Percentiles rank a stretch among this genome's conserved stretches.
These are phyloP conservation scores for Azemiops feae DNA, from an alignment of 2,113 vertebrate genomes.

Conservation along the genomic window DNA sequence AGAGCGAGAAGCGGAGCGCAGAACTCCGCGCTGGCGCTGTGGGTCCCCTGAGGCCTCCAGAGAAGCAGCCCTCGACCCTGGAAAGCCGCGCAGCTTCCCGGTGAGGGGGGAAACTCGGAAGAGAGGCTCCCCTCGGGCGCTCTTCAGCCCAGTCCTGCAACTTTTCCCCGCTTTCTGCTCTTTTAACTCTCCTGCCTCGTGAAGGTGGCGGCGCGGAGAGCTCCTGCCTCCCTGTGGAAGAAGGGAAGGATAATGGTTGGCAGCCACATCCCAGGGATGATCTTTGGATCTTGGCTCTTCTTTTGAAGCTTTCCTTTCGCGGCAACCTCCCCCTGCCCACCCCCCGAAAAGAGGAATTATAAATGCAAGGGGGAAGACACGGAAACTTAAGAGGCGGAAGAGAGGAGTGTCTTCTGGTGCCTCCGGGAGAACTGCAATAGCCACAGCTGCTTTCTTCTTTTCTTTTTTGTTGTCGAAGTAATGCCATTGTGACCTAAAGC, in stretches of 20 bases:
- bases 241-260: not conserved
- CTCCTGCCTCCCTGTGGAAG: not conserved
- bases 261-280: not conserved
- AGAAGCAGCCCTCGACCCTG: not conserved
- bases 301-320: not conserved
- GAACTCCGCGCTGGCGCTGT: not conserved
- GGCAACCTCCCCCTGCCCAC: accelerated
- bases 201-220: not conserved
- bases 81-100: not conserved
- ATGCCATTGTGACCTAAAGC: slow-evolving; percentile 48
- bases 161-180: not conserved
- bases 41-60: not conserved
- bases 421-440: not conserved
- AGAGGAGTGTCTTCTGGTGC: slow-evolving; percentile 35
- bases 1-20: not conserved
- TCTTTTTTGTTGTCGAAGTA: slow-evolving; percentile 30
- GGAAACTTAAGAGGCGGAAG: slow-evolving; percentile 37
- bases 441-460: not conserved
- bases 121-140: not conserved
- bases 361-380: slow-evolving; percentile 54
- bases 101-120: not conserved
- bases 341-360: slow-evolving; percentile 46
- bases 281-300: not conserved
- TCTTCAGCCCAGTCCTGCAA: not conserved
- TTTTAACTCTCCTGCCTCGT: not conserved